Evolutionary conservation across 2,888 invertebrate genomes (phyloP).

Genomic region (Anthoptus insignis): DNA sequence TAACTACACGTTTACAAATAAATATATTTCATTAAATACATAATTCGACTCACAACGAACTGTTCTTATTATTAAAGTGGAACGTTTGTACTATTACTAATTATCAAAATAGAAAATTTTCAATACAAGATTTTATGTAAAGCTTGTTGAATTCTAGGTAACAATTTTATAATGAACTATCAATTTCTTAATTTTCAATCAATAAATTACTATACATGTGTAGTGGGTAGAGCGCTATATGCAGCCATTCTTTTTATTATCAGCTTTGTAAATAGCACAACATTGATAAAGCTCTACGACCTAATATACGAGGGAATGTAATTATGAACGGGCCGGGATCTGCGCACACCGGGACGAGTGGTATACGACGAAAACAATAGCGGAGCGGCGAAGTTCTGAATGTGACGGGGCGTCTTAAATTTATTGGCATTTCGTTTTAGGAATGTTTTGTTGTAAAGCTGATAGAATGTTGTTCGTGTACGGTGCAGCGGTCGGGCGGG

Average conservation of each 20-base stretch:
- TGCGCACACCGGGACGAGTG: background rate
- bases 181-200: too few species aligned
- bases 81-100: too few species aligned
- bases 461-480: constrained; percentile 34
- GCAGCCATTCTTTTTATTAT: constrained; percentile 18
- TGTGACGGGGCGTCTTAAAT: constrained; percentile 29
- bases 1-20: too few species aligned
- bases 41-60: too few species aligned
- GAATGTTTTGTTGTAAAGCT: constrained; percentile 31
- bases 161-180: too few species aligned
- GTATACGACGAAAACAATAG: constrained; percentile 30
- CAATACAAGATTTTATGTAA: too few species aligned
- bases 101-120: too few species aligned
- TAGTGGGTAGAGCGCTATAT: background rate
- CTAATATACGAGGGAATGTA: constrained; percentile 13
- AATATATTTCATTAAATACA: too few species aligned
- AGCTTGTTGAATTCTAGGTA: too few species aligned
- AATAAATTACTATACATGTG: background rate
- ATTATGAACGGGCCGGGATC: constrained; percentile 10
- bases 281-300: constrained; percentile 28
- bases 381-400: constrained; percentile 26
- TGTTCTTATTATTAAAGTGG: too few species aligned
- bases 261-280: constrained; percentile 11
- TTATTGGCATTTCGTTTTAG: constrained; percentile 35
- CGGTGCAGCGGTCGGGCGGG: constrained; percentile 26